Base-by-base conservation (phyloP, 30 jellyfish, hydroid and myxozoan species). In the Chrysaora quinquecirrha region DNA sequence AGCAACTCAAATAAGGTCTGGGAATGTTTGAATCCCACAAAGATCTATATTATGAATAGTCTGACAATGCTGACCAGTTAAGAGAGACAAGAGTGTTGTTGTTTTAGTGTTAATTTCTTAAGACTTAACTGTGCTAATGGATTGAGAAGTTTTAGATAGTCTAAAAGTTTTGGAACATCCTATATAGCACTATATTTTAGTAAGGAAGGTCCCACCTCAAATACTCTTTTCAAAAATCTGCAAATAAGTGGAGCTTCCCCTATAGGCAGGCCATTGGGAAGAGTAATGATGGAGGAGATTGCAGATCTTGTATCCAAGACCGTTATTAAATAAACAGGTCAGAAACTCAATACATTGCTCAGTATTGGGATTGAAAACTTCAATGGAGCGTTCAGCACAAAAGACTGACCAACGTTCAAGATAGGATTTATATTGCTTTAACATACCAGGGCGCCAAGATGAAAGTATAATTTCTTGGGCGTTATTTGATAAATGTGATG, bases 401-500 rank as follows among this genome's bases (percentile, higher is more conserved):
- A 18, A 82, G 1, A 22, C 10, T 16, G 0, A 6, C 86, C 68
- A 68, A 12, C 29, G 3, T 9, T 68, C 16, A 9, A 52, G 12
- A 28, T 25, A 54, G 1, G 84, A 2, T 19, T 54, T 14, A 30
- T 77, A 77, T n/a, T n/a, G n/a, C n/a, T n/a, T n/a, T n/a, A n/a
- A n/a, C n/a, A n/a, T n/a, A n/a, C n/a, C n/a, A n/a, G 69, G 78
- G 2, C 86, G 48, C 86, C 93, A 47, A 28, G 87, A 82, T 52
- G 78, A 34, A 20, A 71, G 16, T 1, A 82, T 68, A 10, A 68
- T 68, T 6, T 48, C 23, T 25, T n/a, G 54, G n/a, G 82, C 60
- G n/a, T n/a, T n/a, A n/a, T n/a, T n/a, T n/a, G n/a, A n/a, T n/a
- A n/a, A n/a, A n/a, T n/a, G n/a, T n/a, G 0, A 1, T 19, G 69